Percentiles rank a stretch among this genome's conserved stretches.
These are phyloP conservation scores for Salvelinus fontinalis DNA, from an alignment of 2,113 vertebrate species.

Conservation along the genomic window DNA sequence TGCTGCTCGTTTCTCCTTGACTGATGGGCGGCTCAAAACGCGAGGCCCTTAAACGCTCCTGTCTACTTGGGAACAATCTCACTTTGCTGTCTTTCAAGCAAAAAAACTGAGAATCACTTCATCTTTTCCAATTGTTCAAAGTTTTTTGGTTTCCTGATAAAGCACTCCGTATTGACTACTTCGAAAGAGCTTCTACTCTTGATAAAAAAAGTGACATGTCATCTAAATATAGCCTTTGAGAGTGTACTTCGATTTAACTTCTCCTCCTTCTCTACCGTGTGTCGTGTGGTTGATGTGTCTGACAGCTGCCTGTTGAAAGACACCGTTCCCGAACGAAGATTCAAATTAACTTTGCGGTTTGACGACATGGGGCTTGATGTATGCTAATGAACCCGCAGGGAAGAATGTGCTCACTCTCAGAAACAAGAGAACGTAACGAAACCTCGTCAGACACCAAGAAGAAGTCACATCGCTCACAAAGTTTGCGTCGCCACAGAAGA, in stretches of 20 bases:
- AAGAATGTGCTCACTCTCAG: constrained; percentile 49
- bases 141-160: constrained; percentile 66
- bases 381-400: constrained; percentile 73
- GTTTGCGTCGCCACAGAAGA: constrained; percentile 60
- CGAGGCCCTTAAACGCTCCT: constrained; percentile 61
- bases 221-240: constrained; percentile 75
- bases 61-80: constrained; percentile 65
- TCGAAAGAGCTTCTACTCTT: constrained; percentile 66
- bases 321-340: constrained; percentile 52
- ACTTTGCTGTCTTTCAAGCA: constrained; percentile 61
- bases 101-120: constrained; percentile 49
- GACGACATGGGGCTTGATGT: constrained; percentile 64
- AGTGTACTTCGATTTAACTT: constrained; percentile 72
- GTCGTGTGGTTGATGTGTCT: constrained; percentile 65
- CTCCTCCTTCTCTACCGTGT: constrained; percentile 38
- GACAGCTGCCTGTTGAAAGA: constrained; percentile 77
- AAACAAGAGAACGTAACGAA: constrained; percentile 59
- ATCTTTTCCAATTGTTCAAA: constrained; percentile 61
- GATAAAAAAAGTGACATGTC: constrained; percentile 72
- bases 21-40: constrained; percentile 70
- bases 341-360: constrained; percentile 66
- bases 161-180: constrained; percentile 67
- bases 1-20: constrained; percentile 55
- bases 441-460: constrained; percentile 68
- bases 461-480: constrained; percentile 56